Percentiles rank a stretch among this genome's conserved stretches.
Evolutionary conservation across 2,113 vertebrate species (phyloP).

Genomic region (Heterochromis multidens): DNA sequence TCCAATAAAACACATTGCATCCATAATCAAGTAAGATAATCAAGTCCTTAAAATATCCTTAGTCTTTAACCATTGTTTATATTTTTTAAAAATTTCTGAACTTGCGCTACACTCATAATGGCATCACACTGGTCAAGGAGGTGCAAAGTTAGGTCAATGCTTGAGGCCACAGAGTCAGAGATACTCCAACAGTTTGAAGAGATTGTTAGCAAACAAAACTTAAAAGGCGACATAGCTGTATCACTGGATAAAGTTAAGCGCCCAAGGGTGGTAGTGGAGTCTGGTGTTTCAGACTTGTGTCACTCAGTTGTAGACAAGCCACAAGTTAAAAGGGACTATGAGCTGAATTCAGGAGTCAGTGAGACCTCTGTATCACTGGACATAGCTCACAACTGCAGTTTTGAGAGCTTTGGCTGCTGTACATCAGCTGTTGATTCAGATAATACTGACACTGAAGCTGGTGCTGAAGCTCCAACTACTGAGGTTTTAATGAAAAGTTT

Average conservation of each 20-base stretch:
- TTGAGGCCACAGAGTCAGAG: no score
- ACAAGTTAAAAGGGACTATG: neutral
- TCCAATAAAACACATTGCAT: rapidly evolving
- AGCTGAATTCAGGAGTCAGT: no score
- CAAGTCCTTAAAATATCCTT: neutral
- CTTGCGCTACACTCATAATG: neutral
- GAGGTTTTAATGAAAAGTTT: neutral
- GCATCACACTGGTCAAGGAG: neutral
- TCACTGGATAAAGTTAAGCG: no score
- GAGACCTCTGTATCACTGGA: no score
- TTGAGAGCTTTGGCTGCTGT: no score
- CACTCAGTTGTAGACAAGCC: neutral
- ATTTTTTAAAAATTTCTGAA: neutral
- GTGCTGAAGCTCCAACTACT: neutral
- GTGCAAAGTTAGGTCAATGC: neutral
- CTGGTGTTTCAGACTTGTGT: rapidly evolving
- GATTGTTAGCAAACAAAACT: no score
- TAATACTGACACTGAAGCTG: neutral
- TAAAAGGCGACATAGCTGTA: no score
- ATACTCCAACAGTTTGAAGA: no score
- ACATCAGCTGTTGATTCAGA: neutral
- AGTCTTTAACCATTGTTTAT: neutral
- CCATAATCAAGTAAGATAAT: neutral
- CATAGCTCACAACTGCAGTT: no score
- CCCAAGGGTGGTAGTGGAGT: no score